phyloP scores from a whole-genome alignment of 2,888 invertebrate genomes.

The Azorinus chamasolen region DNA sequence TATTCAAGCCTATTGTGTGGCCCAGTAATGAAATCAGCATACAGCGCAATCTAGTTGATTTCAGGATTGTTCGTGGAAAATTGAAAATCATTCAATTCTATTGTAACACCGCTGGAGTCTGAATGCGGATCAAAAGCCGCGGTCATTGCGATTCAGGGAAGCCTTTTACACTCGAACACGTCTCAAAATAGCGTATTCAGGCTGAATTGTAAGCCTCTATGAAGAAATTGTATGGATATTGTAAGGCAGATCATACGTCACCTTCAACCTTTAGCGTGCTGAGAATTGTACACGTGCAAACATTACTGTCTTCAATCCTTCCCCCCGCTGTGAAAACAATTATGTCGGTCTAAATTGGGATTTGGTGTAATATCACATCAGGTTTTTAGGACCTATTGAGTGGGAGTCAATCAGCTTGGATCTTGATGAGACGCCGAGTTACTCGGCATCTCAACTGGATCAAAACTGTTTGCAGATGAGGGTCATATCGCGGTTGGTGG shows the following conservation, averaged over 20 bases:
- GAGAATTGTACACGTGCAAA: too few species aligned
- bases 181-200: constrained; percentile 71
- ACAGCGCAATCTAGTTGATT: constrained; percentile 80
- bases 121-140: constrained; percentile 74
- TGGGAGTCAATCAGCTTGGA: too few species aligned
- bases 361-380: too few species aligned
- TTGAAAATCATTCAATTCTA: constrained; percentile 84
- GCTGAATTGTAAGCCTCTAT: constrained; percentile 55
- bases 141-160: constrained; percentile 66
- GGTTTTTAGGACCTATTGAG: too few species aligned
- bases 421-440: too few species aligned
- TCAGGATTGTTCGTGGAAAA: constrained; percentile 82
- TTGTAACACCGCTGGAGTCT: constrained; percentile 72
- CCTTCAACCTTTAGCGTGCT: too few species aligned
- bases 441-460: too few species aligned
- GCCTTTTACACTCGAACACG: constrained; percentile 76
- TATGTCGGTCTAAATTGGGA: too few species aligned
- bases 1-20: constrained; percentile 78
- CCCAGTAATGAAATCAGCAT: constrained; percentile 84
- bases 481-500: too few species aligned
- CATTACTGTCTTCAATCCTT: too few species aligned
- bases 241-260: constrained; percentile 2
- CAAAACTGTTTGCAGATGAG: too few species aligned
- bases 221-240: constrained; percentile 39
- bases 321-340: too few species aligned